Conservation (phyloP, 2,113 vertebrate species). For the Rhinopomastus cyanomelas region DNA sequence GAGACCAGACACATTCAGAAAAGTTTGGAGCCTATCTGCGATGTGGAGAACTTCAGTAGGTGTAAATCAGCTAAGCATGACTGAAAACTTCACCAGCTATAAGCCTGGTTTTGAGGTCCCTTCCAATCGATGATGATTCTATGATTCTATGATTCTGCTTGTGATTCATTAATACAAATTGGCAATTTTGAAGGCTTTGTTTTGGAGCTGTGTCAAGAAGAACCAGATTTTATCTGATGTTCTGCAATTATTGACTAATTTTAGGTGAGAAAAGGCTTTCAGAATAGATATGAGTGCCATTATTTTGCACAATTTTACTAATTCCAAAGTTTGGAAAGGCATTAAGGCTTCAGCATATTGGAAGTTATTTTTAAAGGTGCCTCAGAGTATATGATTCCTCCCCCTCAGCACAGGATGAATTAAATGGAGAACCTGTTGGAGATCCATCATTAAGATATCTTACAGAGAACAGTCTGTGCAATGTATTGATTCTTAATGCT, state of each 20-base stretch:
- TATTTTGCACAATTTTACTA: neutral
- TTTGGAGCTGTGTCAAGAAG: slow-evolving; percentile 11
- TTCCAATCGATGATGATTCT: too few species aligned
- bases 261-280: slow-evolving; percentile 15
- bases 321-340: slow-evolving; percentile 12
- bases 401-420: slow-evolving; percentile 29
- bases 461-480: neutral
- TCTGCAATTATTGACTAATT: slow-evolving; percentile 52
- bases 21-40: neutral
- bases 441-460: neutral
- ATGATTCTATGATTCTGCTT: neutral
- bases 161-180: slow-evolving; percentile 22
- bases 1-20: neutral
- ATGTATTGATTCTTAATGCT: neutral
- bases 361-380: slow-evolving; percentile 35
- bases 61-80: neutral
- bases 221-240: neutral
- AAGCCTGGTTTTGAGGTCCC: too few species aligned
- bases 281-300: neutral
- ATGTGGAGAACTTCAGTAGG: neutral
- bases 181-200: neutral
- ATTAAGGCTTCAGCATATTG: neutral
- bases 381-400: neutral
- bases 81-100: neutral
- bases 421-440: neutral